Evolutionary conservation across 2,113 vertebrate species (phyloP), one percentile per base, ranked within the genome.

Genomic region (Electrona antarctica): DNA sequence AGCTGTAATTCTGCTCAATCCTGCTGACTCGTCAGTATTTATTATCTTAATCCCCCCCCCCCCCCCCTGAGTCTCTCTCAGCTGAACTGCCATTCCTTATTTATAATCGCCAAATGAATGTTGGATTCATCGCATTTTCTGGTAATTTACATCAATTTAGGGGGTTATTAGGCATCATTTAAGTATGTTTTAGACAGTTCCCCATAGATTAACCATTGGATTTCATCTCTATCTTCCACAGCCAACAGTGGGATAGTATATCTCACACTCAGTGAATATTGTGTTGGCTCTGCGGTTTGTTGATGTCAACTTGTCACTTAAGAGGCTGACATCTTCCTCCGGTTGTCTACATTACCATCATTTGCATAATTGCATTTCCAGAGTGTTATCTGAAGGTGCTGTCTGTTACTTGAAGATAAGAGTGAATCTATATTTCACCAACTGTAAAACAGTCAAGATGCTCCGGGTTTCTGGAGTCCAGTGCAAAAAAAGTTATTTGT

Each of bases 291-390:
- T 41, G 21, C 2, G 33, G 33, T 59, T 58, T 47, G 21, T 64
- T 10, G 14, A 15, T 56, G 47, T 58, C 68, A 21, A 21, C 21
- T 21, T 77, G 76, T 69, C 1, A 59, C 63, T 78, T 78, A 69
- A 7, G 3, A 78, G 69, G 67, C 61, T 57, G 54, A 12, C 60
- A 47, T 41, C 50, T 71, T 71, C 51, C 70, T 74, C 63, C 41
- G 6, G 66, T 21, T 82, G 69, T 73, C 69, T 69, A 64, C 73
- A 74, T 49, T 67, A 73, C 61, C 57, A 64, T 70, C 55, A 77
- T 74, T 74, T 83, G 58, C 60, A 80, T 85, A 77, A 72, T 74
- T 83, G 58, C 60, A 80, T 85, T 77, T 71, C 41, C 64, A 49
- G 75, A 54, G 48, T 69, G 51, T 70, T 52, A 69, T 70, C 70